phyloP scores from a whole-genome alignment of 1,140 invertebrate species.

The Drosophila paulistorum region DNA sequence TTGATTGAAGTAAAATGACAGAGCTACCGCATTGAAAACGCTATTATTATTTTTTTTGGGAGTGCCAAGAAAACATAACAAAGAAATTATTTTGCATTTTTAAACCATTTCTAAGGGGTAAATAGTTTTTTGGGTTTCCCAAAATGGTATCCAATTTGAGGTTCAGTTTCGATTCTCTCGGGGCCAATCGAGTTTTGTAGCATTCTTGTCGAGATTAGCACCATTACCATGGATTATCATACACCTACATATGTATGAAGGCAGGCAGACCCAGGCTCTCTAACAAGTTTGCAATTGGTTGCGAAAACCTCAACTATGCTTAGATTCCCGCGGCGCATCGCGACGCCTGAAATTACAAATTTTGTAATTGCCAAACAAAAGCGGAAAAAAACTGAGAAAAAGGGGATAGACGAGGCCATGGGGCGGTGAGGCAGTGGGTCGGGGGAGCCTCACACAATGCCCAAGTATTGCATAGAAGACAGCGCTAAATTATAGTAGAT shows the following conservation, averaged over 20 bases:
- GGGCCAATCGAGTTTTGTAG: conserved; percentile 28
- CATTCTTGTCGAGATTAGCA: conserved; percentile 50
- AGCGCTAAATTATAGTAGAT: conserved; percentile 69
- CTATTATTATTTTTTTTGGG: conserved; percentile 17
- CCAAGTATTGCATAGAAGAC: conserved; percentile 55
- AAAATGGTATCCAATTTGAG: neutral
- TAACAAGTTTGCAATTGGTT: conserved; percentile 23
- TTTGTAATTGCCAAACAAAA: conserved; percentile 65
- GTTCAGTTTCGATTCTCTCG: conserved; percentile 44
- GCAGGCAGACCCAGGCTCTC: conserved; percentile 8
- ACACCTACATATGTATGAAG: conserved; percentile 20
- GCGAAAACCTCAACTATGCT: conserved; percentile 41
- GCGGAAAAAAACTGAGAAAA: conserved; percentile 38
- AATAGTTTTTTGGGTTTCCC: conserved; percentile 29
- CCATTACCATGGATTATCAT: conserved; percentile 45
- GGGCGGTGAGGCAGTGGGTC: neutral
- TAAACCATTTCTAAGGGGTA: conserved; percentile 33
- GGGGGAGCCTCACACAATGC: conserved; percentile 52
- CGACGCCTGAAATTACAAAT: conserved; percentile 60
- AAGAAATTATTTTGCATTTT: conserved; percentile 20
- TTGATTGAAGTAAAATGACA: conserved; percentile 31
- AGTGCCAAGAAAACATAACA: conserved; percentile 30
- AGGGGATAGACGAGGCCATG: neutral
- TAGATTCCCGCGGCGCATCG: conserved; percentile 60
- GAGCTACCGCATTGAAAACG: conserved; percentile 45